These are phyloP conservation scores for Ruditapes philippinarum DNA, from an alignment of 1,140 invertebrate species.

Conservation along the genomic window DNA sequence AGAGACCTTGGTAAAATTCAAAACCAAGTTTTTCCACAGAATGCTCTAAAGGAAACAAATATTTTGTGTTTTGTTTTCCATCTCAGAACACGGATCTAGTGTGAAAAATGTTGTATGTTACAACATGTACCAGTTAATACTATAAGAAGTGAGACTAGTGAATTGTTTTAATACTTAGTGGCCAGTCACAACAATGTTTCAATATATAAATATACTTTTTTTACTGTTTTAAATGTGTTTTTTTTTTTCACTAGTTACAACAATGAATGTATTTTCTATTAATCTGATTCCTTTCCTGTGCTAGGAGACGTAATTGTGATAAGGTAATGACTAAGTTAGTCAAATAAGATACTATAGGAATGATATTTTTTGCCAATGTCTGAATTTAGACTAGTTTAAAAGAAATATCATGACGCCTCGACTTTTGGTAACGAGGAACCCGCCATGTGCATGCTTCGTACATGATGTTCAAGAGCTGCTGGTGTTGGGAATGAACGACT, in stretches of 20 bases:
- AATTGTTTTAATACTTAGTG: not conserved
- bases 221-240: no score
- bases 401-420: constrained; percentile 40
- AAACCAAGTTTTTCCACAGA: no score
- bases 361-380: not conserved
- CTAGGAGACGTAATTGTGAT: no score
- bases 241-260: constrained; percentile 1
- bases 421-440: constrained; percentile 60
- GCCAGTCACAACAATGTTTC: not conserved
- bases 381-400: not conserved
- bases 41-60: no score
- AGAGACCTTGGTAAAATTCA: not conserved
- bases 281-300: no score
- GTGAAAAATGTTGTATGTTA: not conserved
- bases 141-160: constrained; percentile 7
- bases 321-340: no score
- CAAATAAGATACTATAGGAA: no score
- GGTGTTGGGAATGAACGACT: constrained; percentile 85
- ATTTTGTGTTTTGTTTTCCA: not conserved
- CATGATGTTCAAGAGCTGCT: constrained; percentile 85
- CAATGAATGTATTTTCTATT: no score
- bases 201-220: not conserved
- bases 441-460: constrained; percentile 82
- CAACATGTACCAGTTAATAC: constrained; percentile 12
- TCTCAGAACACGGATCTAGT: not conserved